These are phyloP conservation scores for Melipona bicolor DNA, from an alignment of 2,888 invertebrate genomes.

Conservation along the genomic window DNA sequence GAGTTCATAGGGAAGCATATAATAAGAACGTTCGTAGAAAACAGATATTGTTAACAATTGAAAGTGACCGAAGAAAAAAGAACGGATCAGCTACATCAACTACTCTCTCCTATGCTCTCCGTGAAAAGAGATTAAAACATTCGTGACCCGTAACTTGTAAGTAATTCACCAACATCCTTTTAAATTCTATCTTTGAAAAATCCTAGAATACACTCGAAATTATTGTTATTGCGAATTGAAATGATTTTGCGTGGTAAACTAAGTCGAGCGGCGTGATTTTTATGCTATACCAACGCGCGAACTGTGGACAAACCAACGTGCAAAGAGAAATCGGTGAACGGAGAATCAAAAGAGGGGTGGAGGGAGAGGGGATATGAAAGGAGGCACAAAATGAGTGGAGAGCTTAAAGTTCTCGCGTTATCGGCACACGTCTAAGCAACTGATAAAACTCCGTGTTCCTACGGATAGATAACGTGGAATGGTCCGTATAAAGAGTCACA, in stretches of 20 bases:
- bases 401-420: conserved; percentile 77
- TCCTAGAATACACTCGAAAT: background rate
- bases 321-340: conserved; percentile 37
- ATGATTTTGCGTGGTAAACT: background rate
- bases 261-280: background rate
- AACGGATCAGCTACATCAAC: conserved; percentile 51
- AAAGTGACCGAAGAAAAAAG: conserved; percentile 48
- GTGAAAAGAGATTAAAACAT: conserved; percentile 3
- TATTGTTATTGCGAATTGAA: background rate
- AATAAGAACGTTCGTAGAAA: conserved; percentile 1
- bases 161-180: background rate
- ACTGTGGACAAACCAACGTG: background rate
- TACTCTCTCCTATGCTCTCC: conserved; percentile 41
- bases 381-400: conserved; percentile 61
- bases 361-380: conserved; percentile 17
- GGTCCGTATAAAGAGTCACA: conserved; percentile 81
- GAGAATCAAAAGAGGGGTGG: conserved; percentile 13
- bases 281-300: background rate
- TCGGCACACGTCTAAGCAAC: conserved; percentile 82
- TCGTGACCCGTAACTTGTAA: background rate
- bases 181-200: background rate
- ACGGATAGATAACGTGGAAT: conserved; percentile 82
- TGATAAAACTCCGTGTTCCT: conserved; percentile 82
- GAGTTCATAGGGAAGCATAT: background rate
- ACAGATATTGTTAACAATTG: conserved; percentile 2